These are phyloP conservation scores for Meleagris gallopavo DNA, from an alignment of 2,113 vertebrate genomes.

Conservation along the genomic window DNA sequence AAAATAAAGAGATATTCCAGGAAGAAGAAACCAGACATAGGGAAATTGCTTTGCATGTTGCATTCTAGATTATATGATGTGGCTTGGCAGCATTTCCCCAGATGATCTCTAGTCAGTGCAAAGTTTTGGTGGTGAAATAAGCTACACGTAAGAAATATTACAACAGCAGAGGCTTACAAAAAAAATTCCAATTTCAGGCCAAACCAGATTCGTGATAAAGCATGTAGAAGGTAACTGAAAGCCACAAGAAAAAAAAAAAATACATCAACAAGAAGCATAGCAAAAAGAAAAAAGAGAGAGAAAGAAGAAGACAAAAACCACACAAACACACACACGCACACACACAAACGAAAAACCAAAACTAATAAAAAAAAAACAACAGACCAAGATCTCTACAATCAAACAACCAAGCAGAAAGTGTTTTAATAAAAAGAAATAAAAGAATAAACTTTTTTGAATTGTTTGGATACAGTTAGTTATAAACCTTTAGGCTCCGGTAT, in stretches of 20 bases:
- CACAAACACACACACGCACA: too few relatives aligned
- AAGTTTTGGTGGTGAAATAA: neutral
- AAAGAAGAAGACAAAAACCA: too few relatives aligned
- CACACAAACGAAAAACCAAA: neutral
- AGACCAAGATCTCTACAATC: neutral
- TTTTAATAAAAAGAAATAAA: neutral
- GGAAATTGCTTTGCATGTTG: neutral
- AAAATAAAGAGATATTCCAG: neutral
- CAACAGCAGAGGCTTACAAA: too few relatives aligned
- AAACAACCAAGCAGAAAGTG: neutral
- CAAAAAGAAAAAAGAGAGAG: too few relatives aligned
- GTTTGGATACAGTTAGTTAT: neutral
- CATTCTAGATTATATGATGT: neutral
- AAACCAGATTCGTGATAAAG: too few relatives aligned
- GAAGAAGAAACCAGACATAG: neutral
- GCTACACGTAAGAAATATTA: neutral
- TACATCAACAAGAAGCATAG: too few relatives aligned
- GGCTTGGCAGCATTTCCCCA: neutral
- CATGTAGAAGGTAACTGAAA: too few relatives aligned
- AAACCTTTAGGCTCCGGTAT: neutral
- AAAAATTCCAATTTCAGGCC: too few relatives aligned
- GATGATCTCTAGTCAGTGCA: neutral
- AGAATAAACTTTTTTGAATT: fast-evolving
- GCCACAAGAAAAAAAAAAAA: neutral
- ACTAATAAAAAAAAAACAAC: neutral